These are phyloP conservation scores for Heterotis niloticus DNA, from an alignment of 2,113 vertebrate species.

Conservation along the genomic window DNA sequence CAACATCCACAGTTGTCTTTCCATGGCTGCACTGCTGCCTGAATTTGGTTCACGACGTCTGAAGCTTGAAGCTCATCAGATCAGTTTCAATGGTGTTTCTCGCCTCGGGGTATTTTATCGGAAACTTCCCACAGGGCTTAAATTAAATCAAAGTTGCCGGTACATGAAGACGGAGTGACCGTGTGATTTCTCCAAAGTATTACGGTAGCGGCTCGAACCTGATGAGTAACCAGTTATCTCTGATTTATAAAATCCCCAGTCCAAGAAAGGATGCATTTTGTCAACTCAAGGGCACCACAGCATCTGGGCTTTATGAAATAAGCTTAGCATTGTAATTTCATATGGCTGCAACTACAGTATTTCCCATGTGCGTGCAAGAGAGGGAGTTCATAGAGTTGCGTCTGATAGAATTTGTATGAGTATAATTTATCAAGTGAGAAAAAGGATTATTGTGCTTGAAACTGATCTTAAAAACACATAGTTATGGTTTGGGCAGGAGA, in stretches of 20 bases:
- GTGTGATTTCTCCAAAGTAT: not conserved
- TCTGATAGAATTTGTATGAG: no score
- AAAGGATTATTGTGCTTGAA: no score
- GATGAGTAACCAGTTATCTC: slow-evolving; percentile 23
- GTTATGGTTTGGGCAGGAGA: no score
- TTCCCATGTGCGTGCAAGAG: no score
- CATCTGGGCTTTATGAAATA: not conserved
- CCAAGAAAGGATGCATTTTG: slow-evolving; percentile 2
- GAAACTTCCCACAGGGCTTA: slow-evolving; percentile 20
- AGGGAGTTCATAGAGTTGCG: no score
- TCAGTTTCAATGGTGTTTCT: slow-evolving; percentile 15
- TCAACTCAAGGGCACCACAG: not conserved
- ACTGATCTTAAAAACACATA: no score
- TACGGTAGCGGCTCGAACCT: not conserved
- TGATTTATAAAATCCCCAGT: slow-evolving; percentile 7
- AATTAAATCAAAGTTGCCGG: slow-evolving; percentile 21
- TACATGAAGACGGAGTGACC: not conserved
- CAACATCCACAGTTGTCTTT: not conserved
- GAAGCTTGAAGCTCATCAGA: slow-evolving; percentile 13
- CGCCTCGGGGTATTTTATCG: slow-evolving; percentile 20
- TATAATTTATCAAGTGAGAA: no score
- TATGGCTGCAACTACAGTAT: not conserved
- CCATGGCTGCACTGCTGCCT: not conserved
- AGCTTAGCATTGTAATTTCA: not conserved
- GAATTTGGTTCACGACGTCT: not conserved